phyloP scores from a whole-genome alignment of 2,888 invertebrate species.

The Teleogryllus oceanicus region DNA sequence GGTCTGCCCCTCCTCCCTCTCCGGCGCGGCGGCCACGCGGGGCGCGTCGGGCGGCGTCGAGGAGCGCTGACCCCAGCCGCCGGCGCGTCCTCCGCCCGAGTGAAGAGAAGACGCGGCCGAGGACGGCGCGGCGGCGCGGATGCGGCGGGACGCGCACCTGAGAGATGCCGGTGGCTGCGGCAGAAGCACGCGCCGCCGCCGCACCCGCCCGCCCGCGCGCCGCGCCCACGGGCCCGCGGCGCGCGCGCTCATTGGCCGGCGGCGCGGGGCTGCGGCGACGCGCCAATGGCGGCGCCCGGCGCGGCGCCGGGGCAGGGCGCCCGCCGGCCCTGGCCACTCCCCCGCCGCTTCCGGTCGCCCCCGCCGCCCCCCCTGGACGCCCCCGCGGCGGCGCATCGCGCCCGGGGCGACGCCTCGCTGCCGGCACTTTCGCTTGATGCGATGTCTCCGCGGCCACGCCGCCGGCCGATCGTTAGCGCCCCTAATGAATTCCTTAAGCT shows the following conservation, averaged over 20 bases:
- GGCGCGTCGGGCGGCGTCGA: background rate
- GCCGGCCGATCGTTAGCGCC: no score
- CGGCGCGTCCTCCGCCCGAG: background rate
- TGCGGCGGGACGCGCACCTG: slow-evolving; percentile 39
- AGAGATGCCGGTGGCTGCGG: slow-evolving; percentile 45
- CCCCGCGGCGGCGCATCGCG: slow-evolving; percentile 43
- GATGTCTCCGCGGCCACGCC: no score
- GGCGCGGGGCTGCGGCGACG: slow-evolving; percentile 49
- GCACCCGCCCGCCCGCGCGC: slow-evolving; percentile 40
- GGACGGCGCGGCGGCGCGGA: slow-evolving; percentile 50
- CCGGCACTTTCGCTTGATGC: background rate
- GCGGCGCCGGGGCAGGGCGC: slow-evolving; percentile 46
- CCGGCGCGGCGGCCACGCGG: slow-evolving; percentile 22
- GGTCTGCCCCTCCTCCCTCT: background rate
- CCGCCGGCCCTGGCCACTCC: slow-evolving; percentile 38
- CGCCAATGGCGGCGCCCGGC: slow-evolving; percentile 32
- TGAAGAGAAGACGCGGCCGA: slow-evolving; percentile 38
- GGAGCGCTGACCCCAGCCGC: background rate
- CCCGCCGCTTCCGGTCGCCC: slow-evolving; percentile 49
- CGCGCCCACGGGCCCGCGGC: slow-evolving; percentile 45
- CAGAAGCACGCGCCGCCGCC: slow-evolving; percentile 43
- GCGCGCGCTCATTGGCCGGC: slow-evolving; percentile 44
- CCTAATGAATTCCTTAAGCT: no score
- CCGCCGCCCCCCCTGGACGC: slow-evolving; percentile 46
- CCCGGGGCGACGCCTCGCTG: slow-evolving; percentile 37